Evolutionary conservation across 2,797 vertebrate genomes (phyloP).

Genomic region (Poeciliopsis infans): DNA sequence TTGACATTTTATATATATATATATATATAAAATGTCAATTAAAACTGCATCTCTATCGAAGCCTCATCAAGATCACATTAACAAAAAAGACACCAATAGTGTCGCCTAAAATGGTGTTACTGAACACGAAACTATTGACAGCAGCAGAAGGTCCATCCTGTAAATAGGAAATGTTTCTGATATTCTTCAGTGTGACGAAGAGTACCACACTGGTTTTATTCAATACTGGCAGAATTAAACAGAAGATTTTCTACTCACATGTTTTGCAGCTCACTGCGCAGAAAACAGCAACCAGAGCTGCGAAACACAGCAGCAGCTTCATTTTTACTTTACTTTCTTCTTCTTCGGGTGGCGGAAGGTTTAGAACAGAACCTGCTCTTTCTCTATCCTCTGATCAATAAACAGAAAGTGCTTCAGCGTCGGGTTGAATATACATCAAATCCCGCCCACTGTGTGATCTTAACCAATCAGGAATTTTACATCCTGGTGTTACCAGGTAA

Average conservation of each 20-base stretch:
- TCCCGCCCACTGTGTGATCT: slow-evolving; percentile 5
- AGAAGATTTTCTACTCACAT: slow-evolving; percentile 52
- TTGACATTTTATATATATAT: too few species aligned
- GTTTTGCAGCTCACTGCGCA: slow-evolving; percentile 4
- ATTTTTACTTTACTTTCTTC: slow-evolving; percentile 19
- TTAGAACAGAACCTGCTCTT: accelerated
- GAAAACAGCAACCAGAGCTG: not conserved
- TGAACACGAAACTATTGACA: not conserved
- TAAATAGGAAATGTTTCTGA: not conserved
- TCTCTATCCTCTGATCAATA: accelerated
- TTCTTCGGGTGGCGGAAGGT: accelerated
- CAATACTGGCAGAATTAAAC: accelerated
- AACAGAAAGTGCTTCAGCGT: slow-evolving; percentile 9
- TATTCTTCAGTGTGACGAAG: not conserved
- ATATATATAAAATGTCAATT: not conserved
- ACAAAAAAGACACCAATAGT: not conserved
- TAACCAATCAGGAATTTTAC: slow-evolving; percentile 49
- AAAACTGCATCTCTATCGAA: not conserved
- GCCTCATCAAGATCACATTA: not conserved
- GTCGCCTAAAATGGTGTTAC: not conserved
- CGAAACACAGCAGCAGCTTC: accelerated
- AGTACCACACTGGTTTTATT: not conserved
- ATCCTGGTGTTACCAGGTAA: slow-evolving; percentile 47
- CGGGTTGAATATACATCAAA: accelerated
- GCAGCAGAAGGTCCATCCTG: too few species aligned